Evolutionary conservation across 2,888 invertebrate species (phyloP), one percentile per base, ranked within the genome.

Genomic region (Bedellia somnulentella): DNA sequence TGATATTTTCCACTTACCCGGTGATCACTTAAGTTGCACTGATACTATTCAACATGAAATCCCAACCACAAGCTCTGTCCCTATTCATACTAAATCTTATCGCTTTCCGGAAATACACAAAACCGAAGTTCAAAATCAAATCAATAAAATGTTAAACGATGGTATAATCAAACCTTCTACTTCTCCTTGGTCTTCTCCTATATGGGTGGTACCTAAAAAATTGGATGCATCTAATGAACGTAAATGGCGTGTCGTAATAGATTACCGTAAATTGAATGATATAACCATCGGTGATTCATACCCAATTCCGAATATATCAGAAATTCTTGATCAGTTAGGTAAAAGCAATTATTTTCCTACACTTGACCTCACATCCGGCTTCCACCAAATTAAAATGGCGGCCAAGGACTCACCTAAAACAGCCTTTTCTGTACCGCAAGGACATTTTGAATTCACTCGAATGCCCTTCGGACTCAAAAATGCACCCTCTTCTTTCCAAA

Each of bases 401-500:
- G 9, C n/a, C 5, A 27, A 40, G 22, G 51, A 55, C 34, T 32
- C 37, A 9, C 31, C 35, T 14, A 59, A 57, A 47, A 58, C 57
- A 6, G 57, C 57, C 2, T 59, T 59, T 35, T 40, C 43, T 2
- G 44, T 45, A 9, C 44, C 41, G 21, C 29, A 34, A 5, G 58
- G 29, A 5, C 22, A n/a, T 32, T 56, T 42, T 27, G 47, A 59
- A 35, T 62, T 43, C 29, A 38, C 33, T 8, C 30, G 53, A 12
- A 49, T 58, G 46, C 53, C 53, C 1, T 52, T 57, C 35, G 58
- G 58, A 2, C 36, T 60, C 11, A 48, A 49, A 38, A 52, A 49
- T 31, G 57, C 60, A 1, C 61, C 63, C 1, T 47, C 50, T 1
- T 57, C 57, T 0, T 59, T 63, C 30, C 58, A 59, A 39, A 30